Evolutionary conservation across 2,888 invertebrate genomes (phyloP), one percentile per base, ranked within the genome.

Genomic region (Andrena fulva): DNA sequence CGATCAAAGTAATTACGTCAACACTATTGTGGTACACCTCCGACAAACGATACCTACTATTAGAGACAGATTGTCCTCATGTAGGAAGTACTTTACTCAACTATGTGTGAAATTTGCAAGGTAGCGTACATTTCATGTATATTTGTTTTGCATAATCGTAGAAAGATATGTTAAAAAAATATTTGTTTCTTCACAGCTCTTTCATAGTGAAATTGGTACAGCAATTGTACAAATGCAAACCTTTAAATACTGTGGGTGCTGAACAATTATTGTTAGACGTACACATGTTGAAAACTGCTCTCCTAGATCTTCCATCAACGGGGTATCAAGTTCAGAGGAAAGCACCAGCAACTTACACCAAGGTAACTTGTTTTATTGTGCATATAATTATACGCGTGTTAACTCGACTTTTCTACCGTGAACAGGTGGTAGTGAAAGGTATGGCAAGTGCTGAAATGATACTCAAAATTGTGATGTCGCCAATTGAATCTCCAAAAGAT

Each of bases 401-500:
- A 16, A 67, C 27, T 5, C 27, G n/a, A 62, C n/a, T 12, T 68
- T 64, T 81, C 67, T 77, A 60, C 75, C 77, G 77, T 77, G 60
- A 73, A 35, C 90, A 96, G 93, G 95, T 96, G 35, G 98, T 98
- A 0, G 96, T 97, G 0, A 97, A 97, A 94, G 96, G 99, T 50
- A 99, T 99, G 99, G 98, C 98, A 0, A 98, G 98, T 91, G 99
- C 99, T 0, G 99, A 99, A 94, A 99, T 99, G 98, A 97, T 99
- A 54, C 95, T 99, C n/a, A 99, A 99, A 95, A 96, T 99, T 42
- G 98, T 99, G 0, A 99, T 99, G 99, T 97, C 99, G 0, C 98
- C 99, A 0, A 95, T 97, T 24, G 98, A 98, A 86, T 96, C 97
- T 27, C 94, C 96, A 0, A 96, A 97, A 62, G 96, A 96, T 0